Evolutionary conservation across 1,140 invertebrate genomes (phyloP).

Genomic region (Apolygus lucorum): DNA sequence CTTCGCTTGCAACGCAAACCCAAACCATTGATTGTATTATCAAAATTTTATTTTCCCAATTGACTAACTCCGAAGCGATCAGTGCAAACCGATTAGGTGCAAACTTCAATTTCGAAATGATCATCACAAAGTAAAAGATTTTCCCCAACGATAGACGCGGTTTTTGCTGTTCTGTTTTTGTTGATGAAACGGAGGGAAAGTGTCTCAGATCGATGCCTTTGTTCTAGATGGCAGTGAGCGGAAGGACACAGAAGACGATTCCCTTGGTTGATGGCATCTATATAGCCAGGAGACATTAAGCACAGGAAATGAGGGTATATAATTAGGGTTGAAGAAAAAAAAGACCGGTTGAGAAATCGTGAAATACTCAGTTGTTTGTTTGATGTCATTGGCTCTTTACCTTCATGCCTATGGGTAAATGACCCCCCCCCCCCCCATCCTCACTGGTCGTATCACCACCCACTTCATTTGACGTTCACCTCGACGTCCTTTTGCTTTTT

Average conservation of each 20-base stretch:
- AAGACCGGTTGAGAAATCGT: slow-evolving; percentile 11
- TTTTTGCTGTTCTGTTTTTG: neutral
- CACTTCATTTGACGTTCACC: neutral
- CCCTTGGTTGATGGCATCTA: slow-evolving; percentile 13
- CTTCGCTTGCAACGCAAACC: too few species aligned
- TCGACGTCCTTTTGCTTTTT: too few species aligned
- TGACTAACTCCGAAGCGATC: too few species aligned
- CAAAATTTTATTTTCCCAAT: too few species aligned
- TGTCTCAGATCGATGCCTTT: slow-evolving; percentile 11
- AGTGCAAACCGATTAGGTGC: too few species aligned
- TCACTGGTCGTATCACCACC: too few species aligned
- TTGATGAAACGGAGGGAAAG: slow-evolving; percentile 13
- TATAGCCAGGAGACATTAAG: slow-evolving; percentile 9
- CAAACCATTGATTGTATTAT: too few species aligned
- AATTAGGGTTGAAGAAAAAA: slow-evolving; percentile 7
- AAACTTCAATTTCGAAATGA: too few species aligned
- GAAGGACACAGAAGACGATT: slow-evolving; percentile 6
- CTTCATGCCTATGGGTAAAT: slow-evolving; percentile 3
- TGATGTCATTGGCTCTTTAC: slow-evolving; percentile 14
- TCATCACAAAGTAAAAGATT: too few species aligned
- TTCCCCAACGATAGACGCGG: too few species aligned
- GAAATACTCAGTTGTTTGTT: slow-evolving; percentile 12
- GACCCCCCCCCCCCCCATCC: neutral
- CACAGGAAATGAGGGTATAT: slow-evolving; percentile 14
- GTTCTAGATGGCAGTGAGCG: neutral